Conservation (phyloP, 92 coral and sea anemone species). For the Palythoa grandiflora region DNA sequence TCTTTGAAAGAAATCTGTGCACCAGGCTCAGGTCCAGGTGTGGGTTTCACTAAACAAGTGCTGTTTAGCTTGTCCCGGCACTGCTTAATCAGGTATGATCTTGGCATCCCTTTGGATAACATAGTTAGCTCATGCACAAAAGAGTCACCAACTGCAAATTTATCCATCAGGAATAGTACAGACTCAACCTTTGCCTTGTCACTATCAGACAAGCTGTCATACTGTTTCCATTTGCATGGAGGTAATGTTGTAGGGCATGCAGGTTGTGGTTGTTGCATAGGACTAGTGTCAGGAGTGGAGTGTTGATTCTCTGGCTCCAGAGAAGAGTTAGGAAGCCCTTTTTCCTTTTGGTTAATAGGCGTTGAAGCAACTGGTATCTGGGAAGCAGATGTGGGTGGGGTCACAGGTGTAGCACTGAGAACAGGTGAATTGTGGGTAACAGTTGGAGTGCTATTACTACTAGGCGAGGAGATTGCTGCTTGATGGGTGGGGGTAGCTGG, state of each 20-base stretch:
- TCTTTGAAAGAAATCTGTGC: slow-evolving; percentile 73
- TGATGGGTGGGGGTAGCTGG: no score
- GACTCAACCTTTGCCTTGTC: not conserved
- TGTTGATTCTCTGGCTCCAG: no score
- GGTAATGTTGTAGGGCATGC: not conserved
- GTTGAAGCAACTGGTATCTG: no score
- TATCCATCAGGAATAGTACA: not conserved
- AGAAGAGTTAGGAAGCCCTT: no score
- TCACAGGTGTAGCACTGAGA: no score
- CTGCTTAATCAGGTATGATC: not conserved
- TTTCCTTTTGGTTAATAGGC: no score
- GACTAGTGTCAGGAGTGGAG: not conserved
- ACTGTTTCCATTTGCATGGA: not conserved
- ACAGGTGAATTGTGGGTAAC: no score
- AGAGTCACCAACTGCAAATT: not conserved
- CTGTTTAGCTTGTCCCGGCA: slow-evolving; percentile 30
- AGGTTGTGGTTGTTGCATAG: not conserved
- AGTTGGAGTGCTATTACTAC: no score
- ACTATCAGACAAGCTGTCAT: not conserved
- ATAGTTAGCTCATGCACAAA: not conserved
- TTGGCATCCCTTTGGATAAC: not conserved
- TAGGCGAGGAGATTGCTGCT: no score
- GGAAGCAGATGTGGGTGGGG: no score
- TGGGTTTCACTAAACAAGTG: slow-evolving; percentile 53
- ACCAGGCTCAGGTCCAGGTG: slow-evolving; percentile 69